phyloP scores from a whole-genome alignment of 2,888 invertebrate genomes.

The Leptopilina syphax region DNA sequence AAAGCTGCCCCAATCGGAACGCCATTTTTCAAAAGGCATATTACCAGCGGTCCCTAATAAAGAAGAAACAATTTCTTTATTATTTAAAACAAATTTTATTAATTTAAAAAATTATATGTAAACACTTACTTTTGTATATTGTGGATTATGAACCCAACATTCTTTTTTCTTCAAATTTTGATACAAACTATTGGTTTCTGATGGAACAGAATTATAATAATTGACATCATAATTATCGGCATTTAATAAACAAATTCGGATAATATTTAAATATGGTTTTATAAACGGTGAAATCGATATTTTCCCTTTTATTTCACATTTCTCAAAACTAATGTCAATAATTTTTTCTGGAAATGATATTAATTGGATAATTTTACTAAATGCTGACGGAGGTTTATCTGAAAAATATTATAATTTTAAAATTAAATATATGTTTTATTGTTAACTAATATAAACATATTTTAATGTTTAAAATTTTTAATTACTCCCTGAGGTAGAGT shows the following conservation, averaged over 20 bases:
- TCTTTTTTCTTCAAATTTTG: constrained; percentile 58
- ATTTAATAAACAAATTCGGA: constrained; percentile 58
- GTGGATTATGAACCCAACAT: constrained; percentile 68
- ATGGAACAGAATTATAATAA: constrained; percentile 63
- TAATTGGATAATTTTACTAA: constrained; percentile 58
- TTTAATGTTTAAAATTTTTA: not conserved
- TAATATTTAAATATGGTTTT: constrained; percentile 65
- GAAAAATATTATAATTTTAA: constrained; percentile 34
- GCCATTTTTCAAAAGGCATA: constrained; percentile 62
- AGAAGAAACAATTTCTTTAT: not conserved
- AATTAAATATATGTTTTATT: constrained; percentile 7
- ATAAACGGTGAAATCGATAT: constrained; percentile 58
- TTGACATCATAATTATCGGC: constrained; percentile 58
- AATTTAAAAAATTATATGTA: not conserved
- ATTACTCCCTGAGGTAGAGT: constrained; percentile 61
- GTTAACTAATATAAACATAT: not conserved
- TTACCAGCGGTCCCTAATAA: constrained; percentile 63
- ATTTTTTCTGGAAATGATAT: constrained; percentile 57
- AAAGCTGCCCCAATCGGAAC: constrained; percentile 58
- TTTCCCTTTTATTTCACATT: constrained; percentile 56
- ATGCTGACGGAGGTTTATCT: constrained; percentile 55
- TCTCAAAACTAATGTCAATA: constrained; percentile 60
- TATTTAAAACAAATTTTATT: not conserved
- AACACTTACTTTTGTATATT: constrained; percentile 57
- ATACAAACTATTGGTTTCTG: constrained; percentile 63